phyloP scores from a whole-genome alignment of 2,888 invertebrate genomes.

The Cantharis flavilabris region DNA sequence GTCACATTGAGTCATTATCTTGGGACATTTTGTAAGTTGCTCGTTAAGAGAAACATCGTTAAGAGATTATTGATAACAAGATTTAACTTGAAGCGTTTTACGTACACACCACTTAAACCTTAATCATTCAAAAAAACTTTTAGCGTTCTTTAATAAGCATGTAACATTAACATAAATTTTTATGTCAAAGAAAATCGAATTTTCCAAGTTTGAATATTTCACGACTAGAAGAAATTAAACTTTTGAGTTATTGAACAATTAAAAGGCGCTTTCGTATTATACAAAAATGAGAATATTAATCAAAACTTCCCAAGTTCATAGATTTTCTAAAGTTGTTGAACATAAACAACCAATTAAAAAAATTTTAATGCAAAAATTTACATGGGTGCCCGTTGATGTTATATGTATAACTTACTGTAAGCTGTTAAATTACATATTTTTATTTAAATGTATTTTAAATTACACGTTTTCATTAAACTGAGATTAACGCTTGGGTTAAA shows the following conservation, averaged over 20 bases:
- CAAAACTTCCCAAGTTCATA: background rate
- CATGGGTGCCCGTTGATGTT: background rate
- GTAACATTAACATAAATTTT: background rate
- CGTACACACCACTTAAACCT: background rate
- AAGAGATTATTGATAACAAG: conserved; percentile 27
- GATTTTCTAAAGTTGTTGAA: background rate
- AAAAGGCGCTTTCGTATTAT: background rate
- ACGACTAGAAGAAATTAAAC: background rate
- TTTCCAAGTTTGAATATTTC: background rate
- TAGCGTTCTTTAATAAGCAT: background rate
- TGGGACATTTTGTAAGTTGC: conserved; percentile 28
- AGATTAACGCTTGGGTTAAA: background rate
- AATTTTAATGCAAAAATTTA: background rate
- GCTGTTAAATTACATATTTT: background rate
- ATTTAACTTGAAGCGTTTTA: conserved; percentile 16
- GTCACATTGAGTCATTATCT: conserved; percentile 31
- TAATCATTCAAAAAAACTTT: background rate
- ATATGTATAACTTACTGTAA: background rate
- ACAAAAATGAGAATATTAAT: background rate
- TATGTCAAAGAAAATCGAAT: background rate
- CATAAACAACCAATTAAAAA: background rate
- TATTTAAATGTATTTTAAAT: background rate
- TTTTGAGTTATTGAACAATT: conserved; percentile 1
- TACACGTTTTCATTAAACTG: background rate
- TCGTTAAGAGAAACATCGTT: conserved; percentile 26